Conservation (phyloP, 1,140 invertebrate genomes). For the Carposina sasakii region DNA sequence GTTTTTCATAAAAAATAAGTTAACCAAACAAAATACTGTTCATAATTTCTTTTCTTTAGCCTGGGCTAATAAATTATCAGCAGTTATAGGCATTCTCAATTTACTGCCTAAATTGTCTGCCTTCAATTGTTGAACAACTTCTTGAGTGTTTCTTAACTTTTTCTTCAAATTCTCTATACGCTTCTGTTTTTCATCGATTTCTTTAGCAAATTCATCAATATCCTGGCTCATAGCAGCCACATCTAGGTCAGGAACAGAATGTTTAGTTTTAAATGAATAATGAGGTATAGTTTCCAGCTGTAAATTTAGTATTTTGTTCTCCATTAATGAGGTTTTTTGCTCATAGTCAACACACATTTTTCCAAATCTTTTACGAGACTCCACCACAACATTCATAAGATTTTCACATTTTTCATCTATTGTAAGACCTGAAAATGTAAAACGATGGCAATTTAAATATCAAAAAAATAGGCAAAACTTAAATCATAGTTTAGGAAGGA, state of each 20-base stretch:
- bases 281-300: constrained; percentile 40
- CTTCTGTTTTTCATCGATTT: constrained; percentile 33
- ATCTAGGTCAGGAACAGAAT: constrained; percentile 24
- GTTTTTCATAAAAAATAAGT: no score
- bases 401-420: constrained; percentile 51
- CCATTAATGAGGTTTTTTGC: constrained; percentile 39
- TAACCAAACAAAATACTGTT: no score
- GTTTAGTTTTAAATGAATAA: constrained; percentile 40
- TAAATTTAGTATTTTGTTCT: constrained; percentile 49
- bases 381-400: constrained; percentile 53
- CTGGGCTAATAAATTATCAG: constrained; percentile 31
- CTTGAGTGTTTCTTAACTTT: no score
- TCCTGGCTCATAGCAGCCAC: constrained; percentile 33
- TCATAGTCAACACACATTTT: constrained; percentile 53
- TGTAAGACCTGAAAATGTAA: constrained; percentile 23
- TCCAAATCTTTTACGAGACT: constrained; percentile 49
- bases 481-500: no score
- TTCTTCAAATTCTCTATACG: constrained; percentile 33
- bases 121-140: no score
- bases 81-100: constrained; percentile 32
- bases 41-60: constrained; percentile 40
- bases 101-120: constrained; percentile 34
- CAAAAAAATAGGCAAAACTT: no score
- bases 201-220: constrained; percentile 35
- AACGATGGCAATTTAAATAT: no score